These are phyloP conservation scores for Heliconius congener DNA, from an alignment of 1,140 invertebrate genomes.

Conservation along the genomic window DNA sequence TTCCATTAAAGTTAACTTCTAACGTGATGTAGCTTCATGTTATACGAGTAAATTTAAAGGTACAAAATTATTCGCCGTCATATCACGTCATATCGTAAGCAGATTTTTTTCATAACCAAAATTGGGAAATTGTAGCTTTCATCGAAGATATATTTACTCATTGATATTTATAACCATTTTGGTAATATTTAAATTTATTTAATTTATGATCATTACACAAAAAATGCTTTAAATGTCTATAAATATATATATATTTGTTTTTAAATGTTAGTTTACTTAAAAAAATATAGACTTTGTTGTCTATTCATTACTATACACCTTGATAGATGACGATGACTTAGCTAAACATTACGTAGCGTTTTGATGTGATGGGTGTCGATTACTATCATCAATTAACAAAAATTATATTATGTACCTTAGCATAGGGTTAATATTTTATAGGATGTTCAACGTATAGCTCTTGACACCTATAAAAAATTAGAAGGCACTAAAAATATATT, in stretches of 20 bases:
- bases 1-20: not conserved
- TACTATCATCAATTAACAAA: constrained; percentile 15
- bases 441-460: constrained; percentile 52
- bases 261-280: constrained; percentile 6
- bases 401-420: constrained; percentile 36
- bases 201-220: constrained; percentile 16
- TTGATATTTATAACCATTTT: constrained; percentile 10
- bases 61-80: constrained; percentile 73
- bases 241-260: constrained; percentile 8
- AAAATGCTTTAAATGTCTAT: constrained; percentile 42
- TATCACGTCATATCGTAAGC: constrained; percentile 72
- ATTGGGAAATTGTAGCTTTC: constrained; percentile 28
- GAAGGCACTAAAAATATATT: constrained; percentile 64
- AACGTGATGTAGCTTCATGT: constrained; percentile 6
- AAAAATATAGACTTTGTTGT: not conserved
- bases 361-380: constrained; percentile 3
- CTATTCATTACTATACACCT: not conserved
- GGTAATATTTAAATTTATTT: constrained; percentile 17
- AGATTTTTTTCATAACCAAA: constrained; percentile 27
- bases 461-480: constrained; percentile 62
- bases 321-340: not conserved
- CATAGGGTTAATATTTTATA: constrained; percentile 50
- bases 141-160: constrained; percentile 34
- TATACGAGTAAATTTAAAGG: constrained; percentile 39
- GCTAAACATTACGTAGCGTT: not conserved